Evolutionary conservation across 2,888 invertebrate genomes (phyloP).

Genomic region (Subacronicta megacephala): DNA sequence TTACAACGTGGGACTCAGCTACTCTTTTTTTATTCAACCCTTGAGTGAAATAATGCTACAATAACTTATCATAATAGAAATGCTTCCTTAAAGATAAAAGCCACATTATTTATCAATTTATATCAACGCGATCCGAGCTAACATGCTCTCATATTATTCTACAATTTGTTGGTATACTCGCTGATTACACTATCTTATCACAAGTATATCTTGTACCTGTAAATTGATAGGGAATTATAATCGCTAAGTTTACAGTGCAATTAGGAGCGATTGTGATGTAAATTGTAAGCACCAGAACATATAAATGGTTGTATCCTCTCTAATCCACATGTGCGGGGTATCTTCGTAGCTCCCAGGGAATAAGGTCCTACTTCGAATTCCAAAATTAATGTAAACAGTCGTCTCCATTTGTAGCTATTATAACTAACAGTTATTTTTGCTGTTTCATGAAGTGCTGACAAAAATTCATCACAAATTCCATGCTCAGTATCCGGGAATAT

Average conservation of each 20-base stretch:
- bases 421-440: too few relatives aligned
- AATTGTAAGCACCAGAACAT: too few relatives aligned
- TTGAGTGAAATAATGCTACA: neutral
- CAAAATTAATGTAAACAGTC: too few relatives aligned
- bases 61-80: slow-evolving; percentile 14
- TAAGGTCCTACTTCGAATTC: too few relatives aligned
- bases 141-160: slow-evolving; percentile 51
- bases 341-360: too few relatives aligned
- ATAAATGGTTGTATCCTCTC: too few relatives aligned
- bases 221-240: slow-evolving; percentile 35
- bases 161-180: slow-evolving; percentile 56
- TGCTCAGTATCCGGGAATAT: too few relatives aligned
- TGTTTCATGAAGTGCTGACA: too few relatives aligned
- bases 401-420: too few relatives aligned
- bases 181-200: slow-evolving; percentile 58
- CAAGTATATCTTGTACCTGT: slow-evolving; percentile 23
- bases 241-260: slow-evolving; percentile 14
- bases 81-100: slow-evolving; percentile 39
- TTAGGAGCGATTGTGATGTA: neutral
- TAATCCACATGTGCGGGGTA: too few relatives aligned
- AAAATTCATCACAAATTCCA: too few relatives aligned
- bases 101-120: slow-evolving; percentile 36
- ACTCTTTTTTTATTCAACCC: neutral
- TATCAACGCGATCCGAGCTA: slow-evolving; percentile 33
- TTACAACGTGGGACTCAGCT: neutral